A percentile compares a stretch with the other conserved stretches of the same genome.
Conservation (phyloP, 1,140 invertebrate genomes). For the Cydia fagiglandana region DNA sequence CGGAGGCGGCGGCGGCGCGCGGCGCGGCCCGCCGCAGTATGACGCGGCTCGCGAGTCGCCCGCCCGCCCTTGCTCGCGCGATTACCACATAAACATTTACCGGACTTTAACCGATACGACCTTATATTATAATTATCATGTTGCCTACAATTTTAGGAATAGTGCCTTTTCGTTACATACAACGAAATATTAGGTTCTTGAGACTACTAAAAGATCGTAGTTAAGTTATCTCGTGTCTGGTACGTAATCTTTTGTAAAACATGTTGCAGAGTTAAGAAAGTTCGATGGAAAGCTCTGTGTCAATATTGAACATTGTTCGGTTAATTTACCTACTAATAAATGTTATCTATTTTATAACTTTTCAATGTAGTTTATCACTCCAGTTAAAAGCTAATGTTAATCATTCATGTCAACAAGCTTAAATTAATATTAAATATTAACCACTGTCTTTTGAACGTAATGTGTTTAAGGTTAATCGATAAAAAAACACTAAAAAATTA, state of each 20-base stretch:
- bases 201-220: constrained; percentile 6
- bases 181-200: constrained; percentile 21
- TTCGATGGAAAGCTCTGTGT: neutral
- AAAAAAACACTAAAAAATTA: neutral
- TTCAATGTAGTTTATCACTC: too few relatives aligned
- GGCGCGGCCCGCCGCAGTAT: constrained; percentile 59
- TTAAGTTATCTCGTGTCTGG: constrained; percentile 9
- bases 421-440: neutral
- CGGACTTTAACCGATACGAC: constrained; percentile 35
- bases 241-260: constrained; percentile 2
- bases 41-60: constrained; percentile 64
- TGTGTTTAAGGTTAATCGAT: too few relatives aligned
- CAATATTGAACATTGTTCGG: neutral
- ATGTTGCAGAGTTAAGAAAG: constrained; percentile 8
- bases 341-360: too few relatives aligned
- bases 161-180: constrained; percentile 27
- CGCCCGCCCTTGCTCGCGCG: constrained; percentile 48
- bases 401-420: neutral
- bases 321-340: too few relatives aligned
- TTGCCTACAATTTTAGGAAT: constrained; percentile 41
- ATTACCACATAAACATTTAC: constrained; percentile 41
- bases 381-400: neutral
- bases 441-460: too few relatives aligned
- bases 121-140: constrained; percentile 50
- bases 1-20: constrained; percentile 35